phyloP scores from a whole-genome alignment of 2,797 vertebrate genomes.

The Zenarchopterus dispar region DNA sequence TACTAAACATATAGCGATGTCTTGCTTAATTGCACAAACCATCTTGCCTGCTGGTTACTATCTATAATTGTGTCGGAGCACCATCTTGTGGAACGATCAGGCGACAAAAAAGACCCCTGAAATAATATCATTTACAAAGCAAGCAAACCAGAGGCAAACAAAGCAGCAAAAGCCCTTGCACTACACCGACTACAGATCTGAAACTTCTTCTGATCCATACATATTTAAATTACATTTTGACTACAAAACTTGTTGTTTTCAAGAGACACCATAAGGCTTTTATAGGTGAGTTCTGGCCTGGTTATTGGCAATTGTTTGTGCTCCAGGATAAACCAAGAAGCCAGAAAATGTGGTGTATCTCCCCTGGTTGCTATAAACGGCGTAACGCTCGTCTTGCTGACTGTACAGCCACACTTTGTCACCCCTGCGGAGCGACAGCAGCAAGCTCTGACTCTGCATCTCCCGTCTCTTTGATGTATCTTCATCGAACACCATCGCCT shows the following conservation, averaged over 20 bases:
- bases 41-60: background rate
- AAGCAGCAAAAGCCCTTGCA: constrained; percentile 5
- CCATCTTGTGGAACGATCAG: constrained; percentile 64
- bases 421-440: constrained; percentile 75
- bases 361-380: constrained; percentile 87
- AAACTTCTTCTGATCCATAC: background rate
- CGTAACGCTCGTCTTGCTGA: constrained; percentile 83
- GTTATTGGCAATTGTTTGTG: constrained; percentile 28
- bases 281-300: constrained; percentile 66
- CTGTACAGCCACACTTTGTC: constrained; percentile 85
- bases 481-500: constrained; percentile 87
- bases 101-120: constrained; percentile 9
- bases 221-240: constrained; percentile 19
- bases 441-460: constrained; percentile 86
- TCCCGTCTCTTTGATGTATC: constrained; percentile 80
- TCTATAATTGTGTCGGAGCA: constrained; percentile 40
- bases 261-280: constrained; percentile 28
- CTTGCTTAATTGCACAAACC: constrained; percentile 20
- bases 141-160: constrained; percentile 9
- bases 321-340: constrained; percentile 82
- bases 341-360: constrained; percentile 86
- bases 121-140: constrained; percentile 13
- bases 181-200: constrained; percentile 13
- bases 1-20: background rate
- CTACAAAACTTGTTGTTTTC: constrained; percentile 9